Conservation (phyloP, 2,113 vertebrate species). For the Rhinopithecus roxellana region DNA sequence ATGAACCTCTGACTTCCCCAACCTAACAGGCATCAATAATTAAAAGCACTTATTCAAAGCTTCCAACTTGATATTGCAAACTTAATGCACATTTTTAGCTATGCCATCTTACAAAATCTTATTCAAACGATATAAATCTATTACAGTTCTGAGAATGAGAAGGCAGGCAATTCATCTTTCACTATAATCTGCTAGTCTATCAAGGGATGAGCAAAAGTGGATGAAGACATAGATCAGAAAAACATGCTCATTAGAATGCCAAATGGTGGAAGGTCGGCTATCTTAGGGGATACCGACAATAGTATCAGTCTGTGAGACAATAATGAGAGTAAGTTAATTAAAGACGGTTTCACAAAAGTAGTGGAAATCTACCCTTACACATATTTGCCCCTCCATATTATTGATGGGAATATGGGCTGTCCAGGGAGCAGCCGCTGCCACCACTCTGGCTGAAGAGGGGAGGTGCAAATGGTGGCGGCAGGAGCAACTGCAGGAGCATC, state of each 20-base stretch:
- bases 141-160: not conserved
- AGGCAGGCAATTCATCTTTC: not conserved
- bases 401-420: too few relatives aligned
- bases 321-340: not conserved
- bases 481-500: too few relatives aligned
- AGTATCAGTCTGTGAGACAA: not conserved
- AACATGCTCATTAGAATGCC: not conserved
- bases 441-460: too few relatives aligned
- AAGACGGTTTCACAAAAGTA: not conserved
- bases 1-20: not conserved
- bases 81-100: not conserved
- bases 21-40: not conserved
- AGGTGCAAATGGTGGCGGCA: too few relatives aligned
- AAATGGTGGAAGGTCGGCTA: not conserved
- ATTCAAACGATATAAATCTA: not conserved
- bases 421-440: too few relatives aligned
- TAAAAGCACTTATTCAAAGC: not conserved
- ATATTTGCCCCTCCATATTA: not conserved
- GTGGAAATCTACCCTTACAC: not conserved
- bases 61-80: not conserved
- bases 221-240: not conserved
- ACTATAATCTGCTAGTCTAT: not conserved
- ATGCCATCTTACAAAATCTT: not conserved
- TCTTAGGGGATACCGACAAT: not conserved
- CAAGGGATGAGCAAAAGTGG: not conserved